Conservation (phyloP, 2,113 vertebrate genomes). For the Potamarius usumacintae region DNA sequence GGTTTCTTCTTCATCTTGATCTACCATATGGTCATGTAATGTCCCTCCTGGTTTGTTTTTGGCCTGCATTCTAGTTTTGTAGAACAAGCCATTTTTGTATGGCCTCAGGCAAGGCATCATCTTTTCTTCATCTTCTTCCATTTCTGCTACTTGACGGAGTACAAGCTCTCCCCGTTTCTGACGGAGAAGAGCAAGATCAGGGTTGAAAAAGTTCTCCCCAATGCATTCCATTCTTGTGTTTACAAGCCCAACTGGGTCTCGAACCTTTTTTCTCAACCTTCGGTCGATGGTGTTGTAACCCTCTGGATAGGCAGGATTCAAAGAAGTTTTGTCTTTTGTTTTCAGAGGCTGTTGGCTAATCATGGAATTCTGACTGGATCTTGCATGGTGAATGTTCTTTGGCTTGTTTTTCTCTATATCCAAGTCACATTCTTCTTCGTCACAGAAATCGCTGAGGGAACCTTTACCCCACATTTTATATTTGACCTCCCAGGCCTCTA, state of each 20-base stretch:
- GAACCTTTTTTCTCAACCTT: slow-evolving; percentile 77
- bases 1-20: slow-evolving; percentile 62
- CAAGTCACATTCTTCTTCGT: slow-evolving; percentile 68
- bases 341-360: slow-evolving; percentile 53
- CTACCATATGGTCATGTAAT: slow-evolving; percentile 67
- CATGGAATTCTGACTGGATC: slow-evolving; percentile 58
- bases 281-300: slow-evolving; percentile 85
- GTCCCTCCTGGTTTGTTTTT: slow-evolving; percentile 68
- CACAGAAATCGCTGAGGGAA: slow-evolving; percentile 77
- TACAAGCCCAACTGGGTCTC: slow-evolving; percentile 59
- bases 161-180: slow-evolving; percentile 69
- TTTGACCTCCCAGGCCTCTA: slow-evolving; percentile 80
- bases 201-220: slow-evolving; percentile 51
- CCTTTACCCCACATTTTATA: slow-evolving; percentile 75
- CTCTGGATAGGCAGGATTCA: slow-evolving; percentile 76
- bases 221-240: slow-evolving; percentile 45
- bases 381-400: slow-evolving; percentile 52
- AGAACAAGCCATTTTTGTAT: slow-evolving; percentile 83
- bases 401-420: slow-evolving; percentile 62
- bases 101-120: slow-evolving; percentile 72
- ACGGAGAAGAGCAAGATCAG: slow-evolving; percentile 59
- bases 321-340: slow-evolving; percentile 56
- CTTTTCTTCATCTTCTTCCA: slow-evolving; percentile 69
- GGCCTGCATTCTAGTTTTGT: slow-evolving; percentile 80
- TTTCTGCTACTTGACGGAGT: slow-evolving; percentile 65